phyloP scores from a whole-genome alignment of 92 coral and sea anemone species.

The Pocillopora meandrina region DNA sequence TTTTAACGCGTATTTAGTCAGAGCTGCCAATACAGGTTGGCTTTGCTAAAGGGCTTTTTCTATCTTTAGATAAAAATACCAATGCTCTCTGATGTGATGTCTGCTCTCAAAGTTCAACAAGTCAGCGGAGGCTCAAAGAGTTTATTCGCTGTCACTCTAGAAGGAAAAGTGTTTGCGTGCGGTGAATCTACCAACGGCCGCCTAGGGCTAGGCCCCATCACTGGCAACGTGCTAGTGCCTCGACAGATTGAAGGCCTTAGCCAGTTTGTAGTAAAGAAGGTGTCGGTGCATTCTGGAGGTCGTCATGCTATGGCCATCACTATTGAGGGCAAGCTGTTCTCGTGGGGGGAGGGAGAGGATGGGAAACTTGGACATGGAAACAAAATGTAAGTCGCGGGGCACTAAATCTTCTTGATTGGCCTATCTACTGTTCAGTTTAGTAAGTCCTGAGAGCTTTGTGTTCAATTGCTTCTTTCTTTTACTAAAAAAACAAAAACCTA shows the following conservation, averaged over 20 bases:
- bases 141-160: conserved; percentile 85
- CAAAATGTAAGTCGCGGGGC: conserved; percentile 69
- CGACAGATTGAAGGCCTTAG: conserved; percentile 82
- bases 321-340: conserved; percentile 87
- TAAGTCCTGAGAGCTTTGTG: no score
- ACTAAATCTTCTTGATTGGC: not conserved
- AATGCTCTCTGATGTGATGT: conserved; percentile 68
- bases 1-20: no score
- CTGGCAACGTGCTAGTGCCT: conserved; percentile 86
- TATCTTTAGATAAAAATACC: conserved; percentile 82
- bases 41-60: not conserved
- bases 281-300: conserved; percentile 96
- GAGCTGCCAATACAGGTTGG: no score
- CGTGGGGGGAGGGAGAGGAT: conserved; percentile 99
- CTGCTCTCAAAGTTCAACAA: conserved; percentile 83
- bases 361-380: conserved; percentile 99
- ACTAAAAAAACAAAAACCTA: no score
- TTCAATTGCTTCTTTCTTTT: no score
- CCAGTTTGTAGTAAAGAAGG: conserved; percentile 82
- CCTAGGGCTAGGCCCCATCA: conserved; percentile 82
- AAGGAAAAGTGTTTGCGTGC: conserved; percentile 92
- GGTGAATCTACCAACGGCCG: conserved; percentile 99
- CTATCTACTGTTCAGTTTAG: no score
- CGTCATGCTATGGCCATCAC: conserved; percentile 97
- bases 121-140: conserved; percentile 94